Percentiles rank a stretch among this genome's conserved stretches.
Evolutionary conservation across 2,113 vertebrate genomes (phyloP).

Genomic region (Capreolus pygargus): DNA sequence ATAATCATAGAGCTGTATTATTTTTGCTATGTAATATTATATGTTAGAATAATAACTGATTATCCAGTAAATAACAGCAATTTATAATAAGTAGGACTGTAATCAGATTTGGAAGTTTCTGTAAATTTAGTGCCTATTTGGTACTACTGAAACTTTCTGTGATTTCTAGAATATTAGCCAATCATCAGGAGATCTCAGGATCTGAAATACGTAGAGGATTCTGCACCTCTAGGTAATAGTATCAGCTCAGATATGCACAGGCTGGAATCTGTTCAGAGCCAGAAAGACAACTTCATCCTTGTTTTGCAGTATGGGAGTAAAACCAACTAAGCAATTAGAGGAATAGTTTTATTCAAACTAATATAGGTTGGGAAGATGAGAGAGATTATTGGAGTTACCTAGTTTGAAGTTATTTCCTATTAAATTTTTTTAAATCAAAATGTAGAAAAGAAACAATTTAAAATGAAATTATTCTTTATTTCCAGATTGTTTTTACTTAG

Average conservation of each 20-base stretch:
- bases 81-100: not conserved
- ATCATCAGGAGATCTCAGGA: conserved; percentile 17
- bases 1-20: not conserved
- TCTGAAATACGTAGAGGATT: conserved; percentile 25
- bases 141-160: conserved; percentile 27
- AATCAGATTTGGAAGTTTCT: conserved; percentile 6
- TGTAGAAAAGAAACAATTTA: conserved; percentile 26
- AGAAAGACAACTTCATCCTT: not conserved
- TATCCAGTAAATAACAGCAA: not conserved
- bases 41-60: conserved; percentile 19
- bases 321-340: not conserved
- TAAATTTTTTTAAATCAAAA: not conserved
- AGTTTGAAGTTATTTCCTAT: conserved; percentile 27
- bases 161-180: not conserved
- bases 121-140: conserved; percentile 31
- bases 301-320: not conserved
- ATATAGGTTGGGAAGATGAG: not conserved
- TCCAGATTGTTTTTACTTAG: conserved; percentile 22
- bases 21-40: conserved; percentile 18
- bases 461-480: conserved; percentile 40
- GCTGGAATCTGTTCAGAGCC: not conserved
- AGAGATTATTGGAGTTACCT: not conserved
- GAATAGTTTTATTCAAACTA: not conserved
- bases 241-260: not conserved
- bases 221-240: not conserved